Conservation (phyloP, 2,113 vertebrate species). For the Sinocyclocheilus rhinocerous region DNA sequence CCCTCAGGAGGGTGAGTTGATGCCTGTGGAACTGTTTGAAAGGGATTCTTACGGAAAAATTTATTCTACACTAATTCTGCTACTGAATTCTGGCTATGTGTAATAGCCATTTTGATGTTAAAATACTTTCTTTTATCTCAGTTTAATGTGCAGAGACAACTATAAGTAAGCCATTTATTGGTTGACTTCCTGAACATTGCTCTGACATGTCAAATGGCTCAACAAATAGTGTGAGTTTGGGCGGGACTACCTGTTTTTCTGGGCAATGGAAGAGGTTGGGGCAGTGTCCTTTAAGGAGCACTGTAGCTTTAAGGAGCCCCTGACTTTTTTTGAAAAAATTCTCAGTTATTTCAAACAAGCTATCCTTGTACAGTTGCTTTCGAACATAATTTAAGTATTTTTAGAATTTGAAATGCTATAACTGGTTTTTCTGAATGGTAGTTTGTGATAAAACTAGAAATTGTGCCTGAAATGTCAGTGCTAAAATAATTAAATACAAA, state of each 20-base stretch:
- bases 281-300: no score
- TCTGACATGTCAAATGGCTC: background rate
- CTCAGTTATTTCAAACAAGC: background rate
- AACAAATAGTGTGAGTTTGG: background rate
- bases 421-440: background rate
- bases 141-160: background rate
- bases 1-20: constrained; percentile 92
- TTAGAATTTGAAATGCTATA: background rate
- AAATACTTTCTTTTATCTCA: no score
- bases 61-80: background rate
- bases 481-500: background rate
- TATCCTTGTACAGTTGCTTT: background rate
- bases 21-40: background rate
- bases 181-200: background rate
- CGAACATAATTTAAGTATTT: background rate
- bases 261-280: background rate
- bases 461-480: background rate
- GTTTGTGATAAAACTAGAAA: background rate
- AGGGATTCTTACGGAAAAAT: background rate
- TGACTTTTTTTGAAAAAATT: background rate
- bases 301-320: background rate
- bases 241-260: background rate
- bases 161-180: background rate
- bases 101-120: no score
- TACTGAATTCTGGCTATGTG: background rate